Percentiles rank a stretch among this genome's conserved stretches.
These are phyloP conservation scores for Actinopyga echinites DNA, from an alignment of 53 echinoderm and acorn worm genomes.

Conservation along the genomic window DNA sequence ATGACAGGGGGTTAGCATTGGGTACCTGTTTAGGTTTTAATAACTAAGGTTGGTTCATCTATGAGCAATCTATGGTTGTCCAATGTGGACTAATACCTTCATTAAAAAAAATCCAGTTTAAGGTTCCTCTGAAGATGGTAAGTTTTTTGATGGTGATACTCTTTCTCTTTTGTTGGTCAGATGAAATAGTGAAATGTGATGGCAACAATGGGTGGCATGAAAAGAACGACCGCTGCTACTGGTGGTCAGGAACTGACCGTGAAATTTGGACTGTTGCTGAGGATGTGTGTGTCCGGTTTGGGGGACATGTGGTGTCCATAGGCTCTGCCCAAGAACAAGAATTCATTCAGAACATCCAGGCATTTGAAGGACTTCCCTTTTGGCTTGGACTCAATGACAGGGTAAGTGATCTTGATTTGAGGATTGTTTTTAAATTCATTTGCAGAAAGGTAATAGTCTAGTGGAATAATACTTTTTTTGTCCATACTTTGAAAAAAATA, in stretches of 20 bases:
- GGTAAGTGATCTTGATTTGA: slow-evolving; percentile 41
- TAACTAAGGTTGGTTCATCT: too few relatives aligned
- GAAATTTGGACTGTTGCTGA: slow-evolving; percentile 65
- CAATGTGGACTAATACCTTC: too few relatives aligned
- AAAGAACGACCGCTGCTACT: slow-evolving; percentile 78
- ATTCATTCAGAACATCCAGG: slow-evolving; percentile 73
- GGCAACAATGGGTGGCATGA: slow-evolving; percentile 70
- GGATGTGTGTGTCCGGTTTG: slow-evolving; percentile 58
- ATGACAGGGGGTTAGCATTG: too few relatives aligned
- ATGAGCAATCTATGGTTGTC: too few relatives aligned
- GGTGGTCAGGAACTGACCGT: slow-evolving; percentile 44
- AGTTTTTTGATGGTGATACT: too few relatives aligned
- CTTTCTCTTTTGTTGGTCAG: neutral
- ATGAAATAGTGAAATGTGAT: slow-evolving; percentile 64
- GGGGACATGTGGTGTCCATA: slow-evolving; percentile 74
- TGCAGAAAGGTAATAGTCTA: too few relatives aligned
- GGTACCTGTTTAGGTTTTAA: too few relatives aligned
- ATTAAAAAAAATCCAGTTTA: too few relatives aligned
- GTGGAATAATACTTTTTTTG: too few relatives aligned
- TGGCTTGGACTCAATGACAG: slow-evolving; percentile 83
- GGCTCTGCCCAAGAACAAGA: slow-evolving; percentile 66
- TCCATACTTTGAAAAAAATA: too few relatives aligned
- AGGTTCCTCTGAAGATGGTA: too few relatives aligned
- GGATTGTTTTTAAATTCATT: too few relatives aligned
- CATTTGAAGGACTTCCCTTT: slow-evolving; percentile 54